Conservation (phyloP, 2,888 invertebrate species). For the Cosmorhoe ocellata region DNA sequence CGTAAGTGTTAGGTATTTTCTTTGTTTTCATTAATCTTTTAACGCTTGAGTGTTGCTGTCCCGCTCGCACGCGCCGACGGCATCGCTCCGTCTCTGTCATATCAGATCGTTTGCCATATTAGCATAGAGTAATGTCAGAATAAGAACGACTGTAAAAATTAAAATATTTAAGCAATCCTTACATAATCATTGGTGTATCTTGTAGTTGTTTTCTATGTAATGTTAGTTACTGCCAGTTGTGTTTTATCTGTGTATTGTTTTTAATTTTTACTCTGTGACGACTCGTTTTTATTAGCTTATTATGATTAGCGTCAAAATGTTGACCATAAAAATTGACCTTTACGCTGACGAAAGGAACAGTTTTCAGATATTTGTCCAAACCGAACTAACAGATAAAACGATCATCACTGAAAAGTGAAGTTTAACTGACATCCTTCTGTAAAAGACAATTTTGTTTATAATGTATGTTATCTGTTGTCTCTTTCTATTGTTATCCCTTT, state of each 20-base stretch:
- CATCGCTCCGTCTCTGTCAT: slow-evolving; percentile 60
- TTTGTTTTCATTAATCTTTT: slow-evolving; percentile 29
- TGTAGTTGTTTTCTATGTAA: slow-evolving; percentile 51
- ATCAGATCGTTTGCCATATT: slow-evolving; percentile 80
- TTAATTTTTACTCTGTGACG: slow-evolving; percentile 15
- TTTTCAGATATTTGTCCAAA: too few species aligned
- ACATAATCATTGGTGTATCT: slow-evolving; percentile 73
- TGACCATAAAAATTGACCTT: too few species aligned
- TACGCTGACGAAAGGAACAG: too few species aligned
- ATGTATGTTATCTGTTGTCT: slow-evolving; percentile 26
- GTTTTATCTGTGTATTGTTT: slow-evolving; percentile 18
- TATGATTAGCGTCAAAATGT: background rate
- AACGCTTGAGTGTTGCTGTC: slow-evolving; percentile 43
- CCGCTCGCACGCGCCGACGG: slow-evolving; percentile 44
- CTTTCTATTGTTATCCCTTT: slow-evolving; percentile 42
- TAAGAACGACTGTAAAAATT: slow-evolving; percentile 54
- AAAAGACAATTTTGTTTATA: slow-evolving; percentile 3
- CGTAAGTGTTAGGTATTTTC: slow-evolving; percentile 57
- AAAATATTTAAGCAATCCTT: slow-evolving; percentile 63
- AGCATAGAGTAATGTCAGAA: slow-evolving; percentile 57
- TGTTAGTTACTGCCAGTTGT: slow-evolving; percentile 41
- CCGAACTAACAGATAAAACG: background rate
- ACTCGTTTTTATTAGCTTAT: slow-evolving; percentile 7
- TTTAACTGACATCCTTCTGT: too few species aligned
- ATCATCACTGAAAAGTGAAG: background rate